Percentiles rank a stretch among this genome's conserved stretches.
Evolutionary conservation across 2,888 invertebrate genomes (phyloP).

Genomic region (Protula sp.): DNA sequence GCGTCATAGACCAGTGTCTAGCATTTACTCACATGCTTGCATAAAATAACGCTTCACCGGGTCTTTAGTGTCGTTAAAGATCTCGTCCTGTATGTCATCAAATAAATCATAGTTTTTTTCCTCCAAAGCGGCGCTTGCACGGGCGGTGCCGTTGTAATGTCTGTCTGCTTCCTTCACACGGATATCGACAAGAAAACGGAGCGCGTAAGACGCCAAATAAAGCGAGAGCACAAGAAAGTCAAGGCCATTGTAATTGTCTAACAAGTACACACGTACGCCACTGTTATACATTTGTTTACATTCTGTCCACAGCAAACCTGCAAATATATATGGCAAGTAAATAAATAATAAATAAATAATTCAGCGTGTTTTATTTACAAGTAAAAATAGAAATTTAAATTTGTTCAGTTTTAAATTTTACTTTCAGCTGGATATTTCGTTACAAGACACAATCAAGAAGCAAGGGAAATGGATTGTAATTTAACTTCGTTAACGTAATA

Average conservation of each 20-base stretch:
- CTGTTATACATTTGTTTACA: conserved; percentile 52
- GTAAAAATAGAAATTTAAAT: too few species aligned
- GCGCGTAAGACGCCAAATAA: conserved; percentile 52
- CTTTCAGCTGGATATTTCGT: too few species aligned
- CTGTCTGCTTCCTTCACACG: conserved; percentile 47
- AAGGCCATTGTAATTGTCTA: conserved; percentile 51
- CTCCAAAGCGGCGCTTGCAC: conserved; percentile 34
- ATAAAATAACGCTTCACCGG: conserved; percentile 24
- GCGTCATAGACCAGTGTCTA: too few species aligned
- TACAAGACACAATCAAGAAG: too few species aligned
- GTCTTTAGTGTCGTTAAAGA: conserved; percentile 27
- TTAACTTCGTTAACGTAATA: too few species aligned
- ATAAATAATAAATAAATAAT: neutral
- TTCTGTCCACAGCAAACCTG: conserved; percentile 53
- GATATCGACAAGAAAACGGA: conserved; percentile 50
- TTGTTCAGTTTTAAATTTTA: too few species aligned
- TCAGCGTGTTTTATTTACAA: neutral
- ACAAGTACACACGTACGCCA: conserved; percentile 48
- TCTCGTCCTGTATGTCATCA: conserved; percentile 12
- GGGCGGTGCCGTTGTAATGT: conserved; percentile 40
- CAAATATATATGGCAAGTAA: conserved; percentile 6
- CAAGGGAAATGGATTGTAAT: too few species aligned
- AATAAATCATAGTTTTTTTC: conserved; percentile 5
- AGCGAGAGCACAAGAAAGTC: conserved; percentile 51
- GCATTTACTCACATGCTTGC: too few species aligned